phyloP scores from a whole-genome alignment of 2,113 vertebrate genomes.

The Dasyornis broadbenti region DNA sequence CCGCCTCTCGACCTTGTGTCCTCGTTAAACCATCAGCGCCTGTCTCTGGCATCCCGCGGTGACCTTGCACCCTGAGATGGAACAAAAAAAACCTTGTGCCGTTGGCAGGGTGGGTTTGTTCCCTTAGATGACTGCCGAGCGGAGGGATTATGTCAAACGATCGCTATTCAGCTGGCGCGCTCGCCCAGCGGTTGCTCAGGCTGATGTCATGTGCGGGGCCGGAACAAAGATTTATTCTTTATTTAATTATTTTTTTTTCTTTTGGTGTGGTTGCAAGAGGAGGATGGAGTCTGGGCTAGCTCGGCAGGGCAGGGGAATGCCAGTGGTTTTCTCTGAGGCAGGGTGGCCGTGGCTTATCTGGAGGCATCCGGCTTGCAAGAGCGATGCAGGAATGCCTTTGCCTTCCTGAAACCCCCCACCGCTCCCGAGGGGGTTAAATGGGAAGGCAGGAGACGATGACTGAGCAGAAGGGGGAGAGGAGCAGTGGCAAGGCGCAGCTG shows the following conservation, averaged over 20 bases:
- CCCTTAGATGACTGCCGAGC: background rate
- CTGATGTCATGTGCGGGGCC: conserved; percentile 40
- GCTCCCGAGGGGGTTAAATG: conserved; percentile 26
- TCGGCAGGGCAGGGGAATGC: fast-evolving
- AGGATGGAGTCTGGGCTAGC: background rate
- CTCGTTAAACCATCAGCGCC: background rate
- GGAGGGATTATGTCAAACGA: background rate
- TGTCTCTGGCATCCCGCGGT: background rate
- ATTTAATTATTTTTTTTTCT: background rate
- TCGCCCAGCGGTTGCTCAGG: background rate
- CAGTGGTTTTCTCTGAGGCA: background rate
- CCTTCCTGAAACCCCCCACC: background rate
- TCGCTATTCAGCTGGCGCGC: background rate
- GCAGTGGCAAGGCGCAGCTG: background rate
- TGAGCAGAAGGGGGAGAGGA: conserved; percentile 20
- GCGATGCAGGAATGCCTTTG: background rate
- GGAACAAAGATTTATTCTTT: conserved; percentile 8
- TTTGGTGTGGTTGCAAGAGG: background rate
- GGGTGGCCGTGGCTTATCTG: background rate
- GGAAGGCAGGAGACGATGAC: conserved; percentile 38
- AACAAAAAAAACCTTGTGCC: background rate
- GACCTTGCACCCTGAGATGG: background rate
- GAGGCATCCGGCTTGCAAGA: background rate
- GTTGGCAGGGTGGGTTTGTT: background rate
- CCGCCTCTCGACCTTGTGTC: background rate